These are phyloP conservation scores for Macrosteles quadrilineatus DNA, from an alignment of 1,140 invertebrate species.

Conservation along the genomic window DNA sequence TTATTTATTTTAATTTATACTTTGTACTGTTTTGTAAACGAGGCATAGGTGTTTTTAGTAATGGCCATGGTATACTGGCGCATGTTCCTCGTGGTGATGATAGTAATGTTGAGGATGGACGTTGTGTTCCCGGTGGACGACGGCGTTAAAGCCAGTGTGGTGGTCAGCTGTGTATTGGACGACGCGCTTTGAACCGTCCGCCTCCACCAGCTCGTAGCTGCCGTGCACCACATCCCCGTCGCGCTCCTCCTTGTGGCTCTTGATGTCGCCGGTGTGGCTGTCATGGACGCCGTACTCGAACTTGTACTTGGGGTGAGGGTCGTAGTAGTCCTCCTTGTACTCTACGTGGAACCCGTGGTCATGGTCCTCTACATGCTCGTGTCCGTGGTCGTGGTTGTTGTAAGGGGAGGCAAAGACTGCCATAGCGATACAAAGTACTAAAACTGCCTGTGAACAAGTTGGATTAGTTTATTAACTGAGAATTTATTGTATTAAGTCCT, in stretches of 20 bases:
- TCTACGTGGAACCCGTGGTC: constrained; percentile 45
- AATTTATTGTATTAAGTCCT: too few relatives aligned
- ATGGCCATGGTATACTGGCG: neutral
- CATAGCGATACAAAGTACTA: too few relatives aligned
- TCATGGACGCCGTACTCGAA: constrained; percentile 58
- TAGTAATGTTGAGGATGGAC: constrained; percentile 7
- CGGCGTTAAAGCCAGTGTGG: constrained; percentile 26
- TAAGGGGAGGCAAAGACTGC: too few relatives aligned
- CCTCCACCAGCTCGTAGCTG: constrained; percentile 25
- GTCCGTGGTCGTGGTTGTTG: too few relatives aligned
- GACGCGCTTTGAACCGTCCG: constrained; percentile 44
- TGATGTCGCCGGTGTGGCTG: constrained; percentile 57
- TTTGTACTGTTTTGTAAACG: too few relatives aligned
- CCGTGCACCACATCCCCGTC: constrained; percentile 57
- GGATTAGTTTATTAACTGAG: too few relatives aligned
- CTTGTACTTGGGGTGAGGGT: constrained; percentile 50
- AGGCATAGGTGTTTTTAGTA: too few relatives aligned
- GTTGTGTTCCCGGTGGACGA: constrained; percentile 13
- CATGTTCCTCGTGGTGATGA: neutral
- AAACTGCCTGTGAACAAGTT: too few relatives aligned
- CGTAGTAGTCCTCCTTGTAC: constrained; percentile 36
- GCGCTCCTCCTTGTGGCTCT: constrained; percentile 56
- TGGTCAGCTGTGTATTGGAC: constrained; percentile 43
- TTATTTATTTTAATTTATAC: too few relatives aligned
- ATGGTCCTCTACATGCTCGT: neutral